A percentile compares a stretch with the other conserved stretches of the same genome.
Conservation (phyloP, 2,797 vertebrate genomes). For the Pachyuromys duprasi region DNA sequence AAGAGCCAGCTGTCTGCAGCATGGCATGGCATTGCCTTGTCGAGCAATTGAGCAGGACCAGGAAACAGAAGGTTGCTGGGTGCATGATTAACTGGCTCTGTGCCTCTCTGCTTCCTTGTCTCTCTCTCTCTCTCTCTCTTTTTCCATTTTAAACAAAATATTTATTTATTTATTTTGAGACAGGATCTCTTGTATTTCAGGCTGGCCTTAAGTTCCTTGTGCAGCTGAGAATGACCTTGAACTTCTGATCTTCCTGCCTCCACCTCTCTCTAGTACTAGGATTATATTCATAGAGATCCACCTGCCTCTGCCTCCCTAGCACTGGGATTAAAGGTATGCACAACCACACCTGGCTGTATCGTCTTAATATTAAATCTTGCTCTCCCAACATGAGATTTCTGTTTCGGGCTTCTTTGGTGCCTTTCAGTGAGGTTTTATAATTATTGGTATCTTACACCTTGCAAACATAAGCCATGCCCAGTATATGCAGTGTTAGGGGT, state of each 20-base stretch:
- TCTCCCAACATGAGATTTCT: too few relatives aligned
- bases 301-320: too few relatives aligned
- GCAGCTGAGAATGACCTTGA: not conserved
- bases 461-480: not conserved
- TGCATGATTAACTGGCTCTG: not conserved
- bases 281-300: not conserved
- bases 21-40: not conserved
- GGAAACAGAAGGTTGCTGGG: not conserved
- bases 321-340: too few relatives aligned
- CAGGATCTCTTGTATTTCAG: not conserved
- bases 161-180: not conserved
- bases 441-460: too few relatives aligned
- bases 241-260: not conserved
- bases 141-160: too few relatives aligned
- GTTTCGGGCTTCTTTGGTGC: too few relatives aligned
- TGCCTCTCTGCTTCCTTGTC: not conserved
- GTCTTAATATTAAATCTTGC: too few relatives aligned
- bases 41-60: not conserved
- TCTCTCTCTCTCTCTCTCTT: too few relatives aligned
- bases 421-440: too few relatives aligned
- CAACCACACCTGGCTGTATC: too few relatives aligned
- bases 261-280: not conserved
- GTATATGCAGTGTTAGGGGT: not conserved
- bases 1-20: not conserved
- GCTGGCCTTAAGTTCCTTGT: not conserved